phyloP scores from a whole-genome alignment of 2,113 vertebrate genomes.

The Labeo catla region DNA sequence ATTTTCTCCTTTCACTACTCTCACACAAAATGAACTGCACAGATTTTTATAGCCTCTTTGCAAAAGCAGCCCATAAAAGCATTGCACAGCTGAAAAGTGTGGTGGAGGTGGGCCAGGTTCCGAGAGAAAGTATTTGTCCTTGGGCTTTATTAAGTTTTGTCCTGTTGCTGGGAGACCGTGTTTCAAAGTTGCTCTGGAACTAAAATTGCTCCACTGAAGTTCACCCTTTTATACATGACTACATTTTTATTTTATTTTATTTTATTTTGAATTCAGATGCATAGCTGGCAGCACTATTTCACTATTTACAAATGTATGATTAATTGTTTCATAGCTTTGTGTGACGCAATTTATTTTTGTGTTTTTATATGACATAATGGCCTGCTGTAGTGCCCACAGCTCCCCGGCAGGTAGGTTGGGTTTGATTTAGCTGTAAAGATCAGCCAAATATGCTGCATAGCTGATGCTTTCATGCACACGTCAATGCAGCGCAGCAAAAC shows the following conservation, averaged over 20 bases:
- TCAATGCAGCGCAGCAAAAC: background rate
- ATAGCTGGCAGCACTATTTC: background rate
- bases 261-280: background rate
- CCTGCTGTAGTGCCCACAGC: slow-evolving; percentile 84
- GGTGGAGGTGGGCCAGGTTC: slow-evolving; percentile 8
- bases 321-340: background rate
- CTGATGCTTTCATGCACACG: background rate
- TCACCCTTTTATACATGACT: background rate
- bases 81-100: slow-evolving; percentile 24
- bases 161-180: slow-evolving; percentile 15
- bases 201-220: slow-evolving; percentile 5
- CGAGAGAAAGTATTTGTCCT: slow-evolving; percentile 27
- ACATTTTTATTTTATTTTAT: background rate
- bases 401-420: slow-evolving; percentile 83
- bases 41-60: slow-evolving; percentile 47
- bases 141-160: slow-evolving; percentile 47
- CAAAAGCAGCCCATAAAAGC: slow-evolving; percentile 41
- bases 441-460: background rate
- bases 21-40: slow-evolving; percentile 42
- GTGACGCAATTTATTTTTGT: slow-evolving; percentile 10
- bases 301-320: background rate
- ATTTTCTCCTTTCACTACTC: slow-evolving; percentile 17
- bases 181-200: background rate
- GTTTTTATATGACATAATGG: slow-evolving; percentile 67
- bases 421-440: slow-evolving; percentile 17